Conservation (phyloP, 2,797 vertebrate species). For the Echiichthys vipera region DNA sequence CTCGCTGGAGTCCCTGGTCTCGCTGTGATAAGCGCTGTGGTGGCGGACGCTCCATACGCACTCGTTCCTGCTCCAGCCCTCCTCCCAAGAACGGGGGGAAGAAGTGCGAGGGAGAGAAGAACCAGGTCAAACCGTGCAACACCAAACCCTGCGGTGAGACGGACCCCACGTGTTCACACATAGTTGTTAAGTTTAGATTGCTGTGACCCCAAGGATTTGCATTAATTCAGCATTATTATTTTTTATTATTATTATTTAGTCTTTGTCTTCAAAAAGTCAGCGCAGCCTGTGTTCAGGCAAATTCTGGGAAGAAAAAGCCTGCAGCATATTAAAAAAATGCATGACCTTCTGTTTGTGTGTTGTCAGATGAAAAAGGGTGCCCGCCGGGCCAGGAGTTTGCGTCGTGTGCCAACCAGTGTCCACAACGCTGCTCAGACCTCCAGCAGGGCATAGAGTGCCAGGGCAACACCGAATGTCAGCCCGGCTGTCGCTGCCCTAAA, state of each 20-base stretch:
- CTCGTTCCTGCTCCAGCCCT: slow-evolving; percentile 90
- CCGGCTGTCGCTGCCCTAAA: slow-evolving; percentile 88
- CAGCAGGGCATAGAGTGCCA: slow-evolving; percentile 90
- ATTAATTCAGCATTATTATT: slow-evolving; percentile 19
- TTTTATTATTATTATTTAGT: no score
- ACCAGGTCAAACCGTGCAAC: slow-evolving; percentile 90
- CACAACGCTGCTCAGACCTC: slow-evolving; percentile 89
- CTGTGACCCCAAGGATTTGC: background rate
- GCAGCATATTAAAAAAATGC: slow-evolving; percentile 23
- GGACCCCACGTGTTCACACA: background rate
- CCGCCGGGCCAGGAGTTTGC: slow-evolving; percentile 83
- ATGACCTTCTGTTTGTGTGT: slow-evolving; percentile 58
- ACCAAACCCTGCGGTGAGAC: slow-evolving; percentile 88
- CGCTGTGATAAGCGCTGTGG: slow-evolving; percentile 90
- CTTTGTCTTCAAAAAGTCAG: no score
- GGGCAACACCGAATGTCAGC: slow-evolving; percentile 81
- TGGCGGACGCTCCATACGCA: slow-evolving; percentile 88
- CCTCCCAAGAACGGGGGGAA: slow-evolving; percentile 91
- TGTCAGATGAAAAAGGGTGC: slow-evolving; percentile 84
- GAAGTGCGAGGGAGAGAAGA: slow-evolving; percentile 87
- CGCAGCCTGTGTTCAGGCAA: slow-evolving; percentile 7
- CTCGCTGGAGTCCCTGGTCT: slow-evolving; percentile 92
- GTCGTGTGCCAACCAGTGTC: slow-evolving; percentile 88
- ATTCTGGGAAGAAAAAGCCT: background rate
- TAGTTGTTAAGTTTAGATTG: background rate